A percentile compares a stretch with the other conserved stretches of the same genome.
Conservation (phyloP, 1,140 invertebrate species). For the Solen grandis region DNA sequence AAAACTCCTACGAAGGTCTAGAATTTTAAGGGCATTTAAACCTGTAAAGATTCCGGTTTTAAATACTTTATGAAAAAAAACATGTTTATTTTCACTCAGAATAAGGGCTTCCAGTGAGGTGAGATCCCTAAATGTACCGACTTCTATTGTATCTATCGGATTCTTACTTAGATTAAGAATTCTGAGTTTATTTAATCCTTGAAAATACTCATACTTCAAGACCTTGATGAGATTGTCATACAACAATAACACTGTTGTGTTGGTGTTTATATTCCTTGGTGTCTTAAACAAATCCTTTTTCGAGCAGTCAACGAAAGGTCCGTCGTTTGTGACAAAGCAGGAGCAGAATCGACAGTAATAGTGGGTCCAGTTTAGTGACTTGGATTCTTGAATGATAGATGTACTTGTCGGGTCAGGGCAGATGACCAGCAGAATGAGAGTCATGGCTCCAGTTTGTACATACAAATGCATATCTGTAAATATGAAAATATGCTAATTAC, state of each 20-base stretch:
- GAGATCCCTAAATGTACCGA: conserved; percentile 15
- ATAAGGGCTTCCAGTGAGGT: conserved; percentile 1
- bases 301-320: conserved; percentile 3
- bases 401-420: too few relatives aligned
- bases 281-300: neutral
- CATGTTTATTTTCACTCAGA: neutral
- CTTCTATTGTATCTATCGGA: conserved; percentile 10
- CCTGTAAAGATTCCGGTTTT: conserved; percentile 18
- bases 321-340: conserved; percentile 1
- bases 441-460: too few relatives aligned
- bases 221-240: neutral
- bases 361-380: too few relatives aligned
- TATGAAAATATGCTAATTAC: too few relatives aligned
- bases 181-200: conserved; percentile 8
- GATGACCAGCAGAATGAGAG: too few relatives aligned
- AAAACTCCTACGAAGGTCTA: conserved; percentile 7
- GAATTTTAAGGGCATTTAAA: neutral
- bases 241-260: conserved; percentile 5
- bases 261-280: neutral
- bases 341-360: conserved; percentile 16
- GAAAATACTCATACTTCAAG: neutral
- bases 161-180: conserved; percentile 15
- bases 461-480: too few relatives aligned
- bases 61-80: neutral
- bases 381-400: too few relatives aligned